A percentile compares a stretch with the other conserved stretches of the same genome.
Evolutionary conservation across 2,888 invertebrate species (phyloP).

Genomic region (Pilophorus perplexus): DNA sequence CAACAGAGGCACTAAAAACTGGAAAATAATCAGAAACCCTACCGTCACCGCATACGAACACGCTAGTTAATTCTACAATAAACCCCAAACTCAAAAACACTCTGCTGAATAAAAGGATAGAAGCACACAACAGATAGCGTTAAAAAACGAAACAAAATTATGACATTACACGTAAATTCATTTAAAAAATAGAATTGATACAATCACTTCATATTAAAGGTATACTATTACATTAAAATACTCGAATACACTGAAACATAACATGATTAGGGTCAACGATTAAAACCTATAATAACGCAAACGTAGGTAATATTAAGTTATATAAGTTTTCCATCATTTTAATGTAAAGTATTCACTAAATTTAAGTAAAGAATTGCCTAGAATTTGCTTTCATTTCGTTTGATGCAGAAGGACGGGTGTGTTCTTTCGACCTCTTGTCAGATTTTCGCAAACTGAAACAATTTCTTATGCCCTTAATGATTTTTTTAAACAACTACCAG

Average conservation of each 20-base stretch:
- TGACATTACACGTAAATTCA: constrained; percentile 5
- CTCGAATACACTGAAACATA: constrained; percentile 21
- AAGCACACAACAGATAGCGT: no score
- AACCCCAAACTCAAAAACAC: no score
- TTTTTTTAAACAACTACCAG: neutral
- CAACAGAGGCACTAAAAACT: no score
- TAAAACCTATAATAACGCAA: constrained; percentile 18
- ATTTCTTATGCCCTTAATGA: neutral
- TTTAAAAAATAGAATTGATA: constrained; percentile 5
- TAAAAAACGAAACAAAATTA: neutral
- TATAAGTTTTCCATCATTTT: neutral
- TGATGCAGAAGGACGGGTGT: constrained; percentile 16
- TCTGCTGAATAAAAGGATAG: no score
- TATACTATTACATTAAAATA: constrained; percentile 10
- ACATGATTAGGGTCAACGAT: constrained; percentile 11
- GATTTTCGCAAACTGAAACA: neutral
- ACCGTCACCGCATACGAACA: no score
- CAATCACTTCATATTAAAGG: no score
- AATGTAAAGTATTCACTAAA: neutral
- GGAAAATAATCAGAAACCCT: no score
- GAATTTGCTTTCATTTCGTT: neutral
- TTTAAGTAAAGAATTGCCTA: constrained; percentile 16
- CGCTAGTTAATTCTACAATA: no score
- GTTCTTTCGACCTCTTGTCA: neutral
- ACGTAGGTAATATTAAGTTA: neutral